Percentiles rank a stretch among this genome's conserved stretches.
Conservation (phyloP, 2,888 invertebrate species). For the Acholoe squamosa region DNA sequence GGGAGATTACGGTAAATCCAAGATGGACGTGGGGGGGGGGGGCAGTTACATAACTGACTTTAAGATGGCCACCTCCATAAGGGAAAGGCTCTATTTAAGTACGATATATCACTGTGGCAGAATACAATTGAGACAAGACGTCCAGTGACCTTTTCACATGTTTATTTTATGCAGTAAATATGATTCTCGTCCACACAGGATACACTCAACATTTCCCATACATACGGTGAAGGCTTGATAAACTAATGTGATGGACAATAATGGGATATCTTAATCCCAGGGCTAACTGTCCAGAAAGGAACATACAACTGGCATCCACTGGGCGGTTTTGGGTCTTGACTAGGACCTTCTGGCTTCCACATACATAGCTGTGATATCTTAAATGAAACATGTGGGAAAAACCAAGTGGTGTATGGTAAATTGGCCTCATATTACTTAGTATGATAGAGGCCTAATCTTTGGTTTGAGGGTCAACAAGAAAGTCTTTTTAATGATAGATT, state of each 20-base stretch:
- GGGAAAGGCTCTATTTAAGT: no score
- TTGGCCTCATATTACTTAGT: background rate
- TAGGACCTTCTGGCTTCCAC: background rate
- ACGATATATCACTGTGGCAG: no score
- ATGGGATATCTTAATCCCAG: background rate
- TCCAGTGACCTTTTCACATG: background rate
- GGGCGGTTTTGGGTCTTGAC: slow-evolving; percentile 36
- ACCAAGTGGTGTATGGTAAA: background rate
- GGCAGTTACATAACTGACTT: no score
- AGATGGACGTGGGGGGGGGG: no score
- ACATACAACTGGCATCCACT: slow-evolving; percentile 21
- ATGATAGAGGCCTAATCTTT: background rate
- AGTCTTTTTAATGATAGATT: background rate
- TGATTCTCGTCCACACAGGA: slow-evolving; percentile 18
- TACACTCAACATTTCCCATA: background rate
- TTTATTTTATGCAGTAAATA: slow-evolving; percentile 31
- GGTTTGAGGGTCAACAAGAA: background rate
- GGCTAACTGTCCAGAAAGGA: background rate
- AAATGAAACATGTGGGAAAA: background rate
- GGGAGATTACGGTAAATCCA: no score
- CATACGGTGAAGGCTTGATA: slow-evolving; percentile 16
- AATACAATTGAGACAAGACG: background rate
- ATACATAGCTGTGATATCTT: background rate
- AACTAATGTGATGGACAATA: background rate
- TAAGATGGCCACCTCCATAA: no score